Base-by-base conservation (phyloP, 2,888 invertebrate species). In the Xestoiulus laeticollis region DNA sequence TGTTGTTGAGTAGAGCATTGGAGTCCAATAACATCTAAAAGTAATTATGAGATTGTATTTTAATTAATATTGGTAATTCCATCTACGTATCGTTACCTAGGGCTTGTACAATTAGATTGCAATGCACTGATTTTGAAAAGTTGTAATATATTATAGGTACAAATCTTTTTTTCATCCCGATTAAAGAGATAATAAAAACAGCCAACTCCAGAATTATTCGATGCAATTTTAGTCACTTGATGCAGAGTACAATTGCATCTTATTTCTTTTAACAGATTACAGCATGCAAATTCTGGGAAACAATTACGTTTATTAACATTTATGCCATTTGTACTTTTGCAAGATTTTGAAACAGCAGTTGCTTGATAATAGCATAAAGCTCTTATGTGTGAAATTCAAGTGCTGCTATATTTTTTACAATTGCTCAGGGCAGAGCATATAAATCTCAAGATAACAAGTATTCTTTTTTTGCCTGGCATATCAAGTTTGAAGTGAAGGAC, bases 401-500 rank as follows among this genome's bases (percentile, higher is more conserved):
- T 30, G 26, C 30, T 78, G 26, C 78, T 78, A 78, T 78, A 78
- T 78, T 78, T 78, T 78, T 14, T 14, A 0, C 78, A 26, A 78
- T 78, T 78, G 78, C 78, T 30, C 1, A 12, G 78, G 78, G 78
- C 30, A 30, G 26, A 3, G 14, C 30, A 14, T 78, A 78, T 78
- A 78, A 78, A 78, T 78, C 78, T 78, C 16, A 30, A 30, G 78
- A 78, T 78, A 78, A 78, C 26, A 22, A 1, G 30, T 30, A 78
- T 78, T 22, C 68, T 78, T 30, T 78, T n/a, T 78, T 16, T 78
- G 30, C 78, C 14, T 78, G 78, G 78, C 78, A 30, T 78, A 78
- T 78, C 78, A 78, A 5, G 30, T 10, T 26, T 78, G 78, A 78
- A 14, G 10, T 12, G 78, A 30, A 78, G 78, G 78, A 78, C 26